Evolutionary conservation across 1,140 invertebrate species (phyloP), one percentile per base, ranked within the genome.

Genomic region (Asbolus verrucosus): DNA sequence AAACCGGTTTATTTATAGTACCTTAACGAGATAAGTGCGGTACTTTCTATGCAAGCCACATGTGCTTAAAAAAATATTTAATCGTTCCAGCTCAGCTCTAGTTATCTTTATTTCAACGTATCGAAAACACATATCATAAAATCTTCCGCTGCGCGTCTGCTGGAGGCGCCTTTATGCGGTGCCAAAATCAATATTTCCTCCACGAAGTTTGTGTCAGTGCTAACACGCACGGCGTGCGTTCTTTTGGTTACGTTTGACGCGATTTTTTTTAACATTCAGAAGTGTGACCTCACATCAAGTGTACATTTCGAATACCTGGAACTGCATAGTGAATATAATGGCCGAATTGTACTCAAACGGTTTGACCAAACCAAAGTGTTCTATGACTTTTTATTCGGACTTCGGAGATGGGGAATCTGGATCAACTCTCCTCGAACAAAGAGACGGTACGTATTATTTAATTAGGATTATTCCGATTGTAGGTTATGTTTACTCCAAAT

Each of bases 391-490:
- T 67, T 73, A 73, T 62, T 43, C 66, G 1, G 69, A 75, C 15
- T 65, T 36, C 36, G 71, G 36, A 6, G 74, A 73, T 11, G 66
- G 50, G 13, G 71, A 76, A 27, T 36, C 54, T 6, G 67, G 70
- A 59, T 11, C 30, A 21, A 38, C 59, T 30, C 60, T 75, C 31
- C 54, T 74, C 13, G 67, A 74, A 68, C 68, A 71, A 46, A 76
- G 75, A 65, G 62, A 63, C 11, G 75, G 75, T 76, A 11, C n/a
- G n/a, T n/a, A n/a, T n/a, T n/a, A n/a, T 72, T 66, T 74, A 63
- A 38, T 63, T 33, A 39, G 19, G 4, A 43, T 41, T 43, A 21
- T 16, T 9, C 21, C 11, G 5, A 36, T n/a, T 24, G 1, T 54
- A 54, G 46, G 46, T 54, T 54, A 54, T 54, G 46, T 54, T 54